phyloP scores from a whole-genome alignment of 2,888 invertebrate species.

The Ormia ochracea region DNA sequence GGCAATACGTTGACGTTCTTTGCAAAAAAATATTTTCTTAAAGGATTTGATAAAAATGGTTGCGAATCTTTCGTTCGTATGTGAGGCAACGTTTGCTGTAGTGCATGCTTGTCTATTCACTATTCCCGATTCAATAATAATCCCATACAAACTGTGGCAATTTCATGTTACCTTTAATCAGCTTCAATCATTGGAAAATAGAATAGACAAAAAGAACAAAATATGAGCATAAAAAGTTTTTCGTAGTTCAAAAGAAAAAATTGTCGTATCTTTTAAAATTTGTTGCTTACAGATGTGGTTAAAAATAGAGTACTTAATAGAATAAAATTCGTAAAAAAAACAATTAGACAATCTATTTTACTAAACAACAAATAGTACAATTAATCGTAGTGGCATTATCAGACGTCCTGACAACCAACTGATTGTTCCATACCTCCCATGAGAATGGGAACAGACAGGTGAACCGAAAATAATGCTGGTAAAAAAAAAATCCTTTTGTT shows the following conservation, averaged over 20 bases:
- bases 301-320: not conserved
- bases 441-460: no score
- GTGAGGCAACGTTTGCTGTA: not conserved
- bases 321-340: not conserved
- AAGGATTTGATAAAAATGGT: slow-evolving; percentile 22
- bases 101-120: not conserved
- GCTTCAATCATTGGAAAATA: not conserved
- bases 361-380: no score
- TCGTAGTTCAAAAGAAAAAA: not conserved
- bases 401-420: no score
- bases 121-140: slow-evolving; percentile 5
- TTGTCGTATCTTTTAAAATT: not conserved
- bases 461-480: no score
- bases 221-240: not conserved
- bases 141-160: slow-evolving; percentile 47
- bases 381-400: no score
- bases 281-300: not conserved
- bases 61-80: not conserved
- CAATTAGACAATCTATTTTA: no score
- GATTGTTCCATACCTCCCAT: no score
- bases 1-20: not conserved
- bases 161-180: slow-evolving; percentile 30
- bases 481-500: no score
- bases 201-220: not conserved
- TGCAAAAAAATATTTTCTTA: not conserved